Base-by-base conservation (phyloP, 2,797 vertebrate species). In the Natrix natrix region DNA sequence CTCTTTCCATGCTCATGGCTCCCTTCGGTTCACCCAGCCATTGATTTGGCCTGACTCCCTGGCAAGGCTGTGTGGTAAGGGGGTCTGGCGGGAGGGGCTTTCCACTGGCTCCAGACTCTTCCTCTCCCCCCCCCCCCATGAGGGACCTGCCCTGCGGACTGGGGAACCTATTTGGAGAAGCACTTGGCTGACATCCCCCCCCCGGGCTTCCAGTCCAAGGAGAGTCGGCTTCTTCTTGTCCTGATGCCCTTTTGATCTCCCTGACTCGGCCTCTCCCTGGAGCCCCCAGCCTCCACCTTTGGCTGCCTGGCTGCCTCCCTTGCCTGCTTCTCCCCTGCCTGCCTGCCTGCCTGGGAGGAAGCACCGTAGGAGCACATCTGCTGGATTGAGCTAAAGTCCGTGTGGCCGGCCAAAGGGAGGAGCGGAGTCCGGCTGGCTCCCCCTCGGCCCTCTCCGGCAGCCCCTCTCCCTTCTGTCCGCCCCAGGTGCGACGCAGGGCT, bases 401-500 rank as follows among this genome's bases (percentile, higher is more conserved):
- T 13, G 83, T 8, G 28, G 28, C 7, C 28, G 28, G 28, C 52
- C 13, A 1, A n/a, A 55, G 26, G 86, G 22, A 7, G 86, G 13
- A 14, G 4, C 13, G 4, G 26, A 28, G 52, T 28, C 28, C 4
- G 6, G 8, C 7, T 1, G 48, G 37, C 32, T 11, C 37, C 20
- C 43, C 74, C 74, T 48, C 0, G 4, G 20, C 43, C 37, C 4
- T 48, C 12, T 48, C 43, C 4, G 0, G 20, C 74, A 24, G 43
- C 56, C 17, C 8, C 17, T 17, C 16, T 54, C 24, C 55, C 60
- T 61, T 13, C 17, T 43, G 95, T 8, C 93, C 95, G 88, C 93
- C 94, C 63, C 43, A 98, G 98, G 93, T 98, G 98, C 43, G 98
- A 98, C 4, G 98, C 98, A 66, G 97, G 98, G 32, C 96, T 98